A percentile compares a stretch with the other conserved stretches of the same genome.
Evolutionary conservation across 2,113 vertebrate genomes (phyloP).

Genomic region (Pseudonaja textilis): DNA sequence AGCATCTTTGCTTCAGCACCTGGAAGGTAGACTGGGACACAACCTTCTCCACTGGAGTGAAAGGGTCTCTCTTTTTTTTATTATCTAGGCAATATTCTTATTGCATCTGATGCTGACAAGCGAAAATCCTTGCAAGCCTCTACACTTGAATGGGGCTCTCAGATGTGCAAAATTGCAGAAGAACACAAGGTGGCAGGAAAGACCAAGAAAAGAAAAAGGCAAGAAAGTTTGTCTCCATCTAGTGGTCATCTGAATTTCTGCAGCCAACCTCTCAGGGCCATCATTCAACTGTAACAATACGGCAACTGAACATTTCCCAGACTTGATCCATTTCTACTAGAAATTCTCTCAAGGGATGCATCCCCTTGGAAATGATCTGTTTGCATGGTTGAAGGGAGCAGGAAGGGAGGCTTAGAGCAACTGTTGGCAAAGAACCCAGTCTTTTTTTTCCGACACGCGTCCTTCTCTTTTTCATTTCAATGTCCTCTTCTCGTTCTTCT

Average conservation of each 20-base stretch:
- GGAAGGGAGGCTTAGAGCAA: neutral
- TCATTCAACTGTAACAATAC: neutral
- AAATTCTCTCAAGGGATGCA: neutral
- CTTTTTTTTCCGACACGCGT: neutral
- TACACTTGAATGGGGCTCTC: neutral
- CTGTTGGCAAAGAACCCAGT: neutral
- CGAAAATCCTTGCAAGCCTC: neutral
- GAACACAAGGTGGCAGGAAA: neutral
- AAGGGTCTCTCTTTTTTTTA: neutral
- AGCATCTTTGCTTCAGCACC: neutral
- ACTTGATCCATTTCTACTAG: neutral
- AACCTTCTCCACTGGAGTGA: neutral
- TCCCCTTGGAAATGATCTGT: neutral
- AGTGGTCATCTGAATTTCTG: neutral
- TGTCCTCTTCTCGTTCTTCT: neutral
- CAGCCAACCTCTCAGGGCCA: neutral
- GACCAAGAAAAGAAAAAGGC: neutral
- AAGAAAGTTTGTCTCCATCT: neutral
- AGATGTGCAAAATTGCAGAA: neutral
- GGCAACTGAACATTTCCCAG: neutral
- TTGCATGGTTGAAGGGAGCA: neutral
- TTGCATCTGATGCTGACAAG: neutral
- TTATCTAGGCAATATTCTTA: neutral
- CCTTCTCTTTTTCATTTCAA: neutral
- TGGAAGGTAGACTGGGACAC: neutral